Evolutionary conservation across 2,797 vertebrate genomes (phyloP).

Genomic region (Leuciscus waleckii): DNA sequence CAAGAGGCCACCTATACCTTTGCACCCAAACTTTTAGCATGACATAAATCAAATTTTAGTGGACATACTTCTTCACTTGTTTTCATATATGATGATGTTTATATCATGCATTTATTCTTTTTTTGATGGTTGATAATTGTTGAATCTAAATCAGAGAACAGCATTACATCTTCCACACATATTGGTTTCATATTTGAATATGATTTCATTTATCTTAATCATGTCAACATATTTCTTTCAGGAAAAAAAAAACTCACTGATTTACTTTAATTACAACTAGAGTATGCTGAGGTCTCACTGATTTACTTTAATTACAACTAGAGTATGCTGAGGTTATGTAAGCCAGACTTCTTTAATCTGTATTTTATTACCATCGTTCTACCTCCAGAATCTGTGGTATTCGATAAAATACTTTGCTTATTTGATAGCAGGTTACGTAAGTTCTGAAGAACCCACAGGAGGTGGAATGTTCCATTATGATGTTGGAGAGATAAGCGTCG

Average conservation of each 20-base stretch:
- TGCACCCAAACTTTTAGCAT: neutral
- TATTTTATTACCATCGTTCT: constrained; percentile 4
- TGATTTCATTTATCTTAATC: neutral
- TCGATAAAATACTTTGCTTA: neutral
- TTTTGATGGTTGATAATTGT: neutral
- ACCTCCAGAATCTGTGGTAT: constrained; percentile 21
- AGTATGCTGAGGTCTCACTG: neutral
- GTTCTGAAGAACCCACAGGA: constrained; percentile 4
- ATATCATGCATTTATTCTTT: neutral
- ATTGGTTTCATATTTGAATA: neutral
- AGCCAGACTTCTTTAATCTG: neutral
- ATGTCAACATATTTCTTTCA: neutral
- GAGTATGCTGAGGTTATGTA: neutral
- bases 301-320: neutral
- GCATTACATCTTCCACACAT: neutral
- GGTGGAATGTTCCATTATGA: constrained; percentile 47
- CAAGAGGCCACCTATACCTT: neutral
- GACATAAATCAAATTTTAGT: neutral
- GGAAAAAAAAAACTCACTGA: neutral
- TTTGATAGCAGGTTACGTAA: constrained; percentile 22
- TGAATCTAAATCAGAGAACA: neutral
- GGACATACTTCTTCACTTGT: neutral
- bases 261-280: neutral
- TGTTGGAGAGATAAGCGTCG: constrained; percentile 3
- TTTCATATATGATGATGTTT: neutral